Base-by-base conservation (phyloP, 2,113 vertebrate genomes). In the Sorex fumeus region DNA sequence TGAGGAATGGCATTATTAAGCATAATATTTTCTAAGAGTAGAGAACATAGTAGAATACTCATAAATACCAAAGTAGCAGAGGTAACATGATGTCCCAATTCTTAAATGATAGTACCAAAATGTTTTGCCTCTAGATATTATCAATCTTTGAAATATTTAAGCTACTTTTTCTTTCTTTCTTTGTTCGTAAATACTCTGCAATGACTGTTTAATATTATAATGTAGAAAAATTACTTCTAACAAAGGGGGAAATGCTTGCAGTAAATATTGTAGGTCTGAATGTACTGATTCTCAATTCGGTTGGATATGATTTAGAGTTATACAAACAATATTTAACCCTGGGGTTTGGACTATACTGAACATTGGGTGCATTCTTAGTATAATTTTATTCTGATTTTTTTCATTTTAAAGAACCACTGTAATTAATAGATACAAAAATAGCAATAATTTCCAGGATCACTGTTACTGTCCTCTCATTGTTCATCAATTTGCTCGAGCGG, bases 1-100 rank as follows among this genome's bases (percentile, higher is more conserved):
- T 45, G 28, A 85, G 6, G 8, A 10, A 74, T 23, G 57, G 18
- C 57, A 16, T n/a, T 40, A 19, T 76, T 87, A 27, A 87, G 77
- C n/a, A 87, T 80, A 27, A 83, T 21, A 32, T 74, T 88, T 18
- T 93, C 47, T 77, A 80, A 80, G 71, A 91, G 64, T 91, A 84
- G 53, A 70, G 86, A 77, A 69, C 34, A 47, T 25, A 15, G 34
- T 50, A 30, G 90, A 93, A 93, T 79, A 45, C 3, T 87, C 74
- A 81, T 53, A 74, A 74, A 88, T 75, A 91, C n/a, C 50, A 83
- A 82, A 88, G 23, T 6, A 60, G 18, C 19, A 8, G 57, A 23
- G 57, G 21, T 60, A 60, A 60, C 57, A 23, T 60, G 19, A 60
- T 60, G 18, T 23, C 57, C 57, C 45, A 57, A 57, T 5, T 57